phyloP scores from a whole-genome alignment of 2,888 invertebrate genomes.

The Acanthosepion pharaonis region DNA sequence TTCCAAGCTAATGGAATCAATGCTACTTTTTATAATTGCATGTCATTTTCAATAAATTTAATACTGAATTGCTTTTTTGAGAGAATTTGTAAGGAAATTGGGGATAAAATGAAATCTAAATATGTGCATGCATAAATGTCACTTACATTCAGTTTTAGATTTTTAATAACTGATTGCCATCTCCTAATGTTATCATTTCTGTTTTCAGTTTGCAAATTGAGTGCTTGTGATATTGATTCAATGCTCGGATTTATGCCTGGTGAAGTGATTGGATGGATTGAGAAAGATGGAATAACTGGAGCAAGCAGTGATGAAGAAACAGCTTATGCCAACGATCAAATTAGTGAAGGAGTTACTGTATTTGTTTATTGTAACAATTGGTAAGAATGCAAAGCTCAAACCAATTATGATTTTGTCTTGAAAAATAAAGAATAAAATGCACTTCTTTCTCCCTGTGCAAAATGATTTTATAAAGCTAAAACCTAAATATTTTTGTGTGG shows the following conservation, averaged over 20 bases:
- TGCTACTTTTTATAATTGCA: too few species aligned
- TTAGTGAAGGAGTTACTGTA: conserved; percentile 37
- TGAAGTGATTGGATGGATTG: conserved; percentile 43
- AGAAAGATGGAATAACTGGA: not conserved
- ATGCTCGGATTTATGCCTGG: conserved; percentile 39
- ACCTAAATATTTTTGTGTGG: not conserved
- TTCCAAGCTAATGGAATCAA: too few species aligned
- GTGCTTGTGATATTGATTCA: conserved; percentile 24
- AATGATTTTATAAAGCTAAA: not conserved
- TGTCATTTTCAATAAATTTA: too few species aligned
- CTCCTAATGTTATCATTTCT: not conserved
- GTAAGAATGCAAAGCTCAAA: not conserved
- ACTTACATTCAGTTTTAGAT: too few species aligned
- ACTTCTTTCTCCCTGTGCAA: not conserved
- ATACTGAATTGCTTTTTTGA: too few species aligned
- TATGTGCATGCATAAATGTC: too few species aligned
- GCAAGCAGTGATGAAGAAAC: not conserved
- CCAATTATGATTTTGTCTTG: too few species aligned
- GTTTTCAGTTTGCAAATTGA: conserved; percentile 3
- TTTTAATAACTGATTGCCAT: too few species aligned
- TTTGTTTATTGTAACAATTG: conserved; percentile 41
- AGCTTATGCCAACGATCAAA: not conserved
- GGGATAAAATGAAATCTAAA: too few species aligned
- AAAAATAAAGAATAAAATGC: too few species aligned
- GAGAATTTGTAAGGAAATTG: too few species aligned